Conservation (phyloP, 2,797 vertebrate species). For the Trachops cirrhosus region DNA sequence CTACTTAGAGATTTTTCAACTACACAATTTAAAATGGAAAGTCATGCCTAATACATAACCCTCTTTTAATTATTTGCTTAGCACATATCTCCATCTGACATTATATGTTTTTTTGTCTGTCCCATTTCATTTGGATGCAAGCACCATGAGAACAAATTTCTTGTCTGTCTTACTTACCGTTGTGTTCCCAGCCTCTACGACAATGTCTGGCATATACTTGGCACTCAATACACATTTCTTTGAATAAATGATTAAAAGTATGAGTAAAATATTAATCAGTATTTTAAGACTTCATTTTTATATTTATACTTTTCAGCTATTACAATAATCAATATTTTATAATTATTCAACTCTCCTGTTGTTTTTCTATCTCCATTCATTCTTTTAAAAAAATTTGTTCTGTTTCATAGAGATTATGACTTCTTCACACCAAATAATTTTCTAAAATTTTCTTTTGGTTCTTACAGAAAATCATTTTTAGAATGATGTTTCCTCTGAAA, state of each 20-base stretch:
- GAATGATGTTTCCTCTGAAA: not conserved
- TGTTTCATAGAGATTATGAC: not conserved
- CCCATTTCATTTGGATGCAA: not conserved
- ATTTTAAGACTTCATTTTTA: not conserved
- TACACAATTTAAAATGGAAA: not conserved
- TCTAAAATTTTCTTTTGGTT: slow-evolving; percentile 12
- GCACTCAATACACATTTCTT: not conserved
- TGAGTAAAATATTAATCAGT: not conserved
- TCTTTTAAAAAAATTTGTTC: not conserved
- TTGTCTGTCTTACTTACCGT: not conserved
- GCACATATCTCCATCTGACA: not conserved
- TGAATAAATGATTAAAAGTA: not conserved
- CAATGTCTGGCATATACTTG: not conserved
- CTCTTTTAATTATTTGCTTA: not conserved
- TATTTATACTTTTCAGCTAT: not conserved
- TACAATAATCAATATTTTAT: not conserved
- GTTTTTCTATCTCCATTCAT: not conserved
- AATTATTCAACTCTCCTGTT: not conserved
- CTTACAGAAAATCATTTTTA: slow-evolving; percentile 17
- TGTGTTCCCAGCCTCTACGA: not conserved
- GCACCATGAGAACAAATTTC: not conserved
- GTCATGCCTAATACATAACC: not conserved
- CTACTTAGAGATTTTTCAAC: not conserved
- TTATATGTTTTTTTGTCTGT: not conserved
- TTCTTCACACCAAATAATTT: not conserved